Base-by-base conservation (phyloP, 2,797 vertebrate genomes). In the Sebastes ruberrimus region DNA sequence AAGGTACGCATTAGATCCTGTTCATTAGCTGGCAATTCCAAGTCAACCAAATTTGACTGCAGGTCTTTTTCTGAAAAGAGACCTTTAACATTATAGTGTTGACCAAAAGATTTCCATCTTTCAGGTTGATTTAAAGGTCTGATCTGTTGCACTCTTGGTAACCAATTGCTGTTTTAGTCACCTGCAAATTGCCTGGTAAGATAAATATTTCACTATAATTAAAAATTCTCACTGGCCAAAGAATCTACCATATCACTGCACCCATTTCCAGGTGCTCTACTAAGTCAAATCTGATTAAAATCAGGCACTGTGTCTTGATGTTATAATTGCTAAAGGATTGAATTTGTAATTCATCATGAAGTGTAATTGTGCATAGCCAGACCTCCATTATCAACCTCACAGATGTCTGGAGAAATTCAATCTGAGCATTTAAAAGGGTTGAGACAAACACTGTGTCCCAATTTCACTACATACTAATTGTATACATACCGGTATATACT, bases 331-430 rank as follows among this genome's bases (percentile, higher is more conserved):
- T 71, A n/a, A 55, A 27, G 14, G n/a, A 59, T 28, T 4, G 9
- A 28, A 49, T 63, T 52, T 78, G 18, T 57, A 38, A 75, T 79
- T 59, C 1, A 74, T 30, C 22, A 22, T 32, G 8, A 79, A 56
- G 53, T 63, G 22, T 22, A 57, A 18, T 61, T 61, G 59, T 32
- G 28, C 59, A 32, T 22, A 22, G 8, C 4, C 14, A 60, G 42
- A 16, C 23, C 11, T 60, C 10, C 14, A 64, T 72, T 10, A 22
- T 63, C 49, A 64, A 23, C 38, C 25, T 74, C 28, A 79, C 30
- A 71, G 60, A 68, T 60, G 32, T 76, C 38, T 68, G n/a, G 56
- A 74, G 28, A 73, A 57, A 62, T 52, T 70, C 7, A 56, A 71
- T 7, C 27, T 65, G 9, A 72, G 30, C 7, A 25, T 65, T n/a